These are phyloP conservation scores for Eristalinus sepulchralis DNA, from an alignment of 2,888 invertebrate species.

Conservation along the genomic window DNA sequence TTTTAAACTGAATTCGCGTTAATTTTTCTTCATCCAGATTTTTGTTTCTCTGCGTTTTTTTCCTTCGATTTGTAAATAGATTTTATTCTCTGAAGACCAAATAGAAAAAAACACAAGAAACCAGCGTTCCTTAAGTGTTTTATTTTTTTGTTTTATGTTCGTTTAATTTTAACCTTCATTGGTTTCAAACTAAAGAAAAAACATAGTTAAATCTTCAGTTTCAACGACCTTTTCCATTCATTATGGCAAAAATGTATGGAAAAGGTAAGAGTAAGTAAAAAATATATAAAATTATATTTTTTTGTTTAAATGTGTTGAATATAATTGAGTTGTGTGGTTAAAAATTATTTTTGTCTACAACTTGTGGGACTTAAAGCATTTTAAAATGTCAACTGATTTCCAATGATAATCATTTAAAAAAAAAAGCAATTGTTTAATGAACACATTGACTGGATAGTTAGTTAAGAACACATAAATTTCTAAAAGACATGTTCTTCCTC, in stretches of 20 bases:
- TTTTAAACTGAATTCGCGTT: constrained; percentile 48
- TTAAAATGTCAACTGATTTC: too few species aligned
- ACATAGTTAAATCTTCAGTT: constrained; percentile 60
- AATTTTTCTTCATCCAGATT: constrained; percentile 41
- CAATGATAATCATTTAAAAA: too few species aligned
- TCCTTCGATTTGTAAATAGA: constrained; percentile 64
- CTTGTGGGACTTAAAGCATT: not conserved
- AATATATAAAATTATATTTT: constrained; percentile 36
- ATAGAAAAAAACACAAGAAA: constrained; percentile 7
- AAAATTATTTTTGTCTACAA: not conserved
- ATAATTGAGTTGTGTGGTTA: constrained; percentile 28
- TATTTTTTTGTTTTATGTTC: constrained; percentile 59
- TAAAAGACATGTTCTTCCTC: too few species aligned
- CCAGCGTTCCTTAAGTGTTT: constrained; percentile 41
- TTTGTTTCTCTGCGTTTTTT: constrained; percentile 44
- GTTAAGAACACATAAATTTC: too few species aligned
- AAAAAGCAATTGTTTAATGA: too few species aligned
- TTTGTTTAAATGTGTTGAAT: constrained; percentile 20
- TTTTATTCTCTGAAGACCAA: constrained; percentile 19
- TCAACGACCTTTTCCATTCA: constrained; percentile 72
- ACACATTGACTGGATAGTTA: too few species aligned
- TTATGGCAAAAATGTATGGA: constrained; percentile 81
- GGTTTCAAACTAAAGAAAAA: constrained; percentile 46
- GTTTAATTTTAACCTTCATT: constrained; percentile 61
- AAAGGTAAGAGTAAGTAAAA: constrained; percentile 82